Evolutionary conservation across 2,797 vertebrate genomes (phyloP).

Genomic region (Argyrosomus regius): DNA sequence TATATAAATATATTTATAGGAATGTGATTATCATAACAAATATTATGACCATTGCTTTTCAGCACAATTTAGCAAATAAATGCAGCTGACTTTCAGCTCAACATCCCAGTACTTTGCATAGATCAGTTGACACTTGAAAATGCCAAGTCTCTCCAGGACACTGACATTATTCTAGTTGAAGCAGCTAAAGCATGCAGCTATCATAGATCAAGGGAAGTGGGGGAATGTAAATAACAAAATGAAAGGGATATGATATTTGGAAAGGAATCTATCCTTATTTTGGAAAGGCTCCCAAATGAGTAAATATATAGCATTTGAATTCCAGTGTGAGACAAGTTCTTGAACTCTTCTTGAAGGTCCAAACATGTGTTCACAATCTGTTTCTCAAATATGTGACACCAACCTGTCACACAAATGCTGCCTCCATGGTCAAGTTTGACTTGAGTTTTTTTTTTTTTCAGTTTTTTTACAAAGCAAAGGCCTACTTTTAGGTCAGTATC

Average conservation of each 20-base stretch:
- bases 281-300: slow-evolving; percentile 48
- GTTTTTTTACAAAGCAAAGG: slow-evolving; percentile 28
- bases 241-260: slow-evolving; percentile 48
- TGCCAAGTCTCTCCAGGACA: slow-evolving; percentile 60
- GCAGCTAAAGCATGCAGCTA: slow-evolving; percentile 53
- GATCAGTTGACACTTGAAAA: slow-evolving; percentile 57
- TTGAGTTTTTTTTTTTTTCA: slow-evolving; percentile 20
- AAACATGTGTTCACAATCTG: slow-evolving; percentile 76
- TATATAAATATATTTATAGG: not conserved
- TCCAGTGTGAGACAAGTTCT: slow-evolving; percentile 46
- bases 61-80: slow-evolving; percentile 21
- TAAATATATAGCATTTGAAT: slow-evolving; percentile 55
- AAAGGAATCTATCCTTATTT: slow-evolving; percentile 49
- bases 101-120: slow-evolving; percentile 17
- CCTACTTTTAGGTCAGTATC: not conserved
- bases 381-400: slow-evolving; percentile 62
- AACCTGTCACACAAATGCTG: slow-evolving; percentile 53
- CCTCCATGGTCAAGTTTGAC: slow-evolving; percentile 16
- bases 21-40: not conserved
- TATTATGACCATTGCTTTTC: not conserved
- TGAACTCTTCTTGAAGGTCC: slow-evolving; percentile 38
- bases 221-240: slow-evolving; percentile 60
- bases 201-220: slow-evolving; percentile 55
- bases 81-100: slow-evolving; percentile 25
- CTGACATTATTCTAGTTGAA: slow-evolving; percentile 52